A percentile compares a stretch with the other conserved stretches of the same genome.
Evolutionary conservation across 2,113 vertebrate genomes (phyloP).

Genomic region (Thalassarche chlororhynchos): DNA sequence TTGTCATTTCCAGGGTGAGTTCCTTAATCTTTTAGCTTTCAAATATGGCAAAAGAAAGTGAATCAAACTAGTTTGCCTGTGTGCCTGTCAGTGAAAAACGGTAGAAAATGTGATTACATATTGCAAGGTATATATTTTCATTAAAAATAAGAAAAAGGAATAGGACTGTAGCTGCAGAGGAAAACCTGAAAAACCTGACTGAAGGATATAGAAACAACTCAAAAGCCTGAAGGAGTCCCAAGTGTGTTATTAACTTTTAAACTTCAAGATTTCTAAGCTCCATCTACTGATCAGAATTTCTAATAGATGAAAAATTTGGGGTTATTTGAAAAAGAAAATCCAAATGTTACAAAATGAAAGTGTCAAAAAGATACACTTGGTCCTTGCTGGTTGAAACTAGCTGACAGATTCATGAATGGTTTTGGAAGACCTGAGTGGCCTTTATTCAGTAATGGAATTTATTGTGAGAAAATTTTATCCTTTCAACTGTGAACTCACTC

Average conservation of each 20-base stretch:
- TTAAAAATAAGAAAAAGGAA: background rate
- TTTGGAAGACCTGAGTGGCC: background rate
- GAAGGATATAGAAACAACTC: background rate
- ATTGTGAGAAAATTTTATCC: background rate
- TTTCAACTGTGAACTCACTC: background rate
- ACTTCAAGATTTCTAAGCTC: background rate
- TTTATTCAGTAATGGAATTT: background rate
- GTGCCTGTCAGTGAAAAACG: background rate
- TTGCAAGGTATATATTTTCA: background rate
- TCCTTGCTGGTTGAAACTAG: background rate
- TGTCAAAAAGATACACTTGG: background rate
- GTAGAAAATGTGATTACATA: background rate
- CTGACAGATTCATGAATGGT: background rate
- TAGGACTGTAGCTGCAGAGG: background rate
- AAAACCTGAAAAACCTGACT: background rate
- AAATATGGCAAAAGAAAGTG: background rate
- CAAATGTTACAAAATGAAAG: background rate
- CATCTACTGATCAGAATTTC: background rate
- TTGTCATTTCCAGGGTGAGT: background rate
- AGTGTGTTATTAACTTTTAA: background rate
- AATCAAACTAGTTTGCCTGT: background rate
- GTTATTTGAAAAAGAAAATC: background rate
- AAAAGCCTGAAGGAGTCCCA: background rate
- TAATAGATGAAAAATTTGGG: background rate
- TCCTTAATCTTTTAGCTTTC: background rate